These are phyloP conservation scores for Gastracanthus pulcherrimus DNA, from an alignment of 2,888 invertebrate species.

Conservation along the genomic window DNA sequence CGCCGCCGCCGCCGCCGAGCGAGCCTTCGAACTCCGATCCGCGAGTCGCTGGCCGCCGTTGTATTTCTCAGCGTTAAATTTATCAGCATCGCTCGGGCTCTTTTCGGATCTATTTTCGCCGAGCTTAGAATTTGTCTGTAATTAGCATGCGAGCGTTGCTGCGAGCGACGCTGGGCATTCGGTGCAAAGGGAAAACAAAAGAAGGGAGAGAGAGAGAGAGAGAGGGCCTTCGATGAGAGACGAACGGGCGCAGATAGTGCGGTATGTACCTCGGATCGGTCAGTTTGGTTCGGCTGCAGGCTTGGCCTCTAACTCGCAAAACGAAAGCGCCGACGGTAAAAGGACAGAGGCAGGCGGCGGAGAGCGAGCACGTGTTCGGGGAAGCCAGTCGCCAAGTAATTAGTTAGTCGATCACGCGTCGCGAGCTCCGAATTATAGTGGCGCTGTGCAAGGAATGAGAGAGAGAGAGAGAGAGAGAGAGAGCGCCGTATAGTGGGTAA, in stretches of 20 bases:
- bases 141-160: not conserved
- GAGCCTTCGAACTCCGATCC: not conserved
- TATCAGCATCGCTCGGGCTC: not conserved
- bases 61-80: not conserved
- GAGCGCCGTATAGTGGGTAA: conserved; percentile 64
- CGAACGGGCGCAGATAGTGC: too few relatives aligned
- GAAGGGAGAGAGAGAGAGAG: conserved; percentile 22
- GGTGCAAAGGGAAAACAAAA: not conserved
- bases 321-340: not conserved
- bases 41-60: not conserved
- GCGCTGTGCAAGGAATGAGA: conserved; percentile 45
- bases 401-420: conserved; percentile 72
- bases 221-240: conserved; percentile 13
- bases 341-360: conserved; percentile 30
- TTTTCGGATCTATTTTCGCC: not conserved
- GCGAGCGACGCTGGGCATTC: not conserved
- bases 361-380: conserved; percentile 47
- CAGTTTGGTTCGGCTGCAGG: not conserved
- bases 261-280: too few relatives aligned
- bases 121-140: not conserved
- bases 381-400: conserved; percentile 65
- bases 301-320: conserved; percentile 1
- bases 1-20: not conserved
- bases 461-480: not conserved
- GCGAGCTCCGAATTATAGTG: conserved; percentile 65